These are phyloP conservation scores for Labeo rohita DNA, from an alignment of 2,113 vertebrate genomes.

Conservation along the genomic window DNA sequence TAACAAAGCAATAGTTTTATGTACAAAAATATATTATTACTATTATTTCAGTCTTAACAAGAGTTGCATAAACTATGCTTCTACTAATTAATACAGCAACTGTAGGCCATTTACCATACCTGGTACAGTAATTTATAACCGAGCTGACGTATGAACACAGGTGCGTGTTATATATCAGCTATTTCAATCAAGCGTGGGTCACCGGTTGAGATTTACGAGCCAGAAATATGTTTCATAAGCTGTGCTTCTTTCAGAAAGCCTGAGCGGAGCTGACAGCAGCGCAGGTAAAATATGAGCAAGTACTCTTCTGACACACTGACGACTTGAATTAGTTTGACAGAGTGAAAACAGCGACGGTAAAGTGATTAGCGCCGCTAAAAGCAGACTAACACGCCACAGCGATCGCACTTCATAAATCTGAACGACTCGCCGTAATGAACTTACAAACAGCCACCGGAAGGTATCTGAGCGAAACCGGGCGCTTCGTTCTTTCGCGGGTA, in stretches of 20 bases:
- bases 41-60: too few species aligned
- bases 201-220: background rate
- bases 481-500: background rate
- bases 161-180: background rate
- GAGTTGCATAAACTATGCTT: background rate
- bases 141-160: background rate
- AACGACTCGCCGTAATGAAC: background rate
- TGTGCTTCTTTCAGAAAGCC: background rate
- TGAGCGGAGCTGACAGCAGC: background rate
- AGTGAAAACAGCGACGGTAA: constrained; percentile 26
- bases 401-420: constrained; percentile 37
- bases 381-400: constrained; percentile 15
- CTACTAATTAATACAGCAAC: background rate
- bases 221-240: background rate
- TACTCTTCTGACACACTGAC: background rate
- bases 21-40: too few species aligned
- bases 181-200: background rate
- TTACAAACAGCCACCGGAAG: background rate
- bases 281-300: background rate
- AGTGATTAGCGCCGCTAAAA: constrained; percentile 36
- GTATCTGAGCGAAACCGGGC: background rate
- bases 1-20: too few species aligned
- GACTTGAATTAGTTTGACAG: constrained; percentile 17
- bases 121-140: background rate
- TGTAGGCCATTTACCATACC: background rate